Base-by-base conservation (phyloP, 2,113 vertebrate species). In the Syngnathus scovelli region DNA sequence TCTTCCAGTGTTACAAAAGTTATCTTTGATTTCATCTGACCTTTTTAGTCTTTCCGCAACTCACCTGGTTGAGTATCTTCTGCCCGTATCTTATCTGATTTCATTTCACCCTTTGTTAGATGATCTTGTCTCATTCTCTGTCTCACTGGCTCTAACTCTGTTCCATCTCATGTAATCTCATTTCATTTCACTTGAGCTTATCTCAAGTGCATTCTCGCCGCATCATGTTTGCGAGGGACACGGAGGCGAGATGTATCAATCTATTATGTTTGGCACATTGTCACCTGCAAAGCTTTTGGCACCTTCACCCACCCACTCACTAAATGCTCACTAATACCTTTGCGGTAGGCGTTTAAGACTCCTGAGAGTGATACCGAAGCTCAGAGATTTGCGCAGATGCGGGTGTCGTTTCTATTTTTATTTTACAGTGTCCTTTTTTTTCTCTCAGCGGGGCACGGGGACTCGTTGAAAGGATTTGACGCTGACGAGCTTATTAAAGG, bases 381-480 rank as follows among this genome's bases (percentile, higher is more conserved):
- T 67, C 10, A 49, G 27, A 15, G 37, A 49, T 61, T 41, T 68
- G 51, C 63, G 1, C 39, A 49, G 56, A 13, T 54, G 18, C 46
- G 60, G 27, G 64, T 13, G 48, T 33, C 7, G 56, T 33, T 9
- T 37, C 56, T 38, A 38, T 60, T 60, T 60, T 38, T 60, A 37
- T 51, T 51, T 51, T 21, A 51, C 58, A 19, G 36, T 15, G 39
- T 13, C 33, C 15, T 70, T 62, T 43, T 27, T 49, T 51, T 51
- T 51, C 9, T 10, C 5, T 68, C 58, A 44, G n/a, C 64, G 69
- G 38, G 36, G 56, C 33, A 4, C 37, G 27, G 64, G 44, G 49
- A 33, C 43, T 56, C 56, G 46, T 46, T 43, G 49, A 64, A 16
- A 70, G 13, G 37, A 63, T 69, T 68, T 64, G 23, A 64, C 36